Conservation (phyloP, 2,113 vertebrate species). For the Coturnix japonica region DNA sequence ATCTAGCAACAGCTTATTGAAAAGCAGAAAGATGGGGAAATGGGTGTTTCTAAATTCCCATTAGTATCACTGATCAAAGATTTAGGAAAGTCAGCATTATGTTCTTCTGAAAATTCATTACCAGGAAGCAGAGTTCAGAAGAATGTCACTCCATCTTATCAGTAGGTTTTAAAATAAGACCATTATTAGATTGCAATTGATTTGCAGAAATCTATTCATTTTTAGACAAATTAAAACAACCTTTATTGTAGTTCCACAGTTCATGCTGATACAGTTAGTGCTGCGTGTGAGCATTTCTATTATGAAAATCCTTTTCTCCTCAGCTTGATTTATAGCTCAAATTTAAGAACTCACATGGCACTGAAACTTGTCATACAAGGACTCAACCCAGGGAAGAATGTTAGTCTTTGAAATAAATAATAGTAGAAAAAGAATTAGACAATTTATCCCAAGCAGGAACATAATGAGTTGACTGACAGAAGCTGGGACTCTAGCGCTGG, state of each 20-base stretch:
- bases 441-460: not conserved
- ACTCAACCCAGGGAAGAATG: not conserved
- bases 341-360: not conserved
- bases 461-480: not conserved
- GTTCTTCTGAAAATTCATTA: constrained; percentile 25
- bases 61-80: constrained; percentile 22
- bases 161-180: constrained; percentile 37
- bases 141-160: constrained; percentile 13
- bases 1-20: not conserved
- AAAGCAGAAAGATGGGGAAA: not conserved
- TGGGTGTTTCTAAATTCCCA: not conserved
- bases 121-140: constrained; percentile 1
- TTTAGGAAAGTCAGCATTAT: constrained; percentile 23
- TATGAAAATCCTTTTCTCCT: constrained; percentile 23
- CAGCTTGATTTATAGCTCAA: constrained; percentile 5
- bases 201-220: constrained; percentile 58
- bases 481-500: not conserved
- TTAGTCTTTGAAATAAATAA: constrained; percentile 25
- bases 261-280: constrained; percentile 50
- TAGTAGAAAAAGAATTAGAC: not conserved
- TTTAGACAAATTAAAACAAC: constrained; percentile 66
- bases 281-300: constrained; percentile 39
- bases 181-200: constrained; percentile 56
- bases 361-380: not conserved
- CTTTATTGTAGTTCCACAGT: constrained; percentile 52